Evolutionary conservation across 2,888 invertebrate species (phyloP), one percentile per base, ranked within the genome.

Genomic region (Philonicus albiceps): DNA sequence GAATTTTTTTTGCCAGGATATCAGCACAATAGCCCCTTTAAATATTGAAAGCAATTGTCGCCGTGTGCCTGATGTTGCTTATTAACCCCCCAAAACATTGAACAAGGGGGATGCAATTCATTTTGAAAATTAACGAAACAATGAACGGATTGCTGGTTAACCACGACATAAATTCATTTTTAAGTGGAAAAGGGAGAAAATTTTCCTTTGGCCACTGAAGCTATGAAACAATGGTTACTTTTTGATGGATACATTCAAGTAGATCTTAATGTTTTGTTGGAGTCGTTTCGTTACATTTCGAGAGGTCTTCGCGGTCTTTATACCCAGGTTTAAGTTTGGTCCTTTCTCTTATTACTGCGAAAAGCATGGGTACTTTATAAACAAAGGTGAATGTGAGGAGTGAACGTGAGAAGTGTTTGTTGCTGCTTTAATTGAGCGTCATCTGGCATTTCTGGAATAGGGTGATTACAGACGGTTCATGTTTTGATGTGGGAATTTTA

Each of bases 241-340:
- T 49, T 49, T 53, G 80, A 49, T 80, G 80, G 80, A 80, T 80
- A 80, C 80, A 80, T 87, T 87, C 86, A 74, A 49, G 85, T 78
- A 53, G 40, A 40, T 72, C 81, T 53, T 73, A 87, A 30, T 86
- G 72, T 86, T 64, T 87, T 87, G 87, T 87, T 87, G 87, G 86
- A 87, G 86, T 87, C 83, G 87, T 86, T 87, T 83, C 86, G 87
- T 86, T 86, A 86, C 86, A 86, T 83, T 83, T 87, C 83, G 55
- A 87, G 87, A 75, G 87, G 40, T 73, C 86, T 86, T 55, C 43
- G 16, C 13, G 22, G 34, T 37, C 83, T 86, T 86, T 87, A 16
- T 86, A 30, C 49, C 81, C 53, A 80, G 49, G 30, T 30, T 49
- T 80, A 80, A 80, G 43, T 80, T 80, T 76, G 19, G 40, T 40